Evolutionary conservation across 2,888 invertebrate species (phyloP), one percentile per base, ranked within the genome.

Genomic region (Protophormia terraenovae): DNA sequence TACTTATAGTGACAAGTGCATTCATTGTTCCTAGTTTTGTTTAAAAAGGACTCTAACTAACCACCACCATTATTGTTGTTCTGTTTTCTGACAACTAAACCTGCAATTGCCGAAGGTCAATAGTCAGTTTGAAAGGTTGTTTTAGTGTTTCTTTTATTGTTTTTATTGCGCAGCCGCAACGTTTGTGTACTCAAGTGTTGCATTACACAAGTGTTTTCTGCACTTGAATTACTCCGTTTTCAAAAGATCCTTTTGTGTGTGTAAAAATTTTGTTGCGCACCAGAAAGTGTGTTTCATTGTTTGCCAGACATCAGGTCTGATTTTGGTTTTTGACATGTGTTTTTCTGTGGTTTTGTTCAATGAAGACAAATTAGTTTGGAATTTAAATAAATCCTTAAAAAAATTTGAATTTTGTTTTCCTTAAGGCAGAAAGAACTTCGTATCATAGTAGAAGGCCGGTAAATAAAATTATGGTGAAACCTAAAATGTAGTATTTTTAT

Each of bases 151-250:
- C 50, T 41, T 73, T 78, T 82, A 3, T 75, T 80, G 67, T 76
- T 72, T 50, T 53, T 55, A 73, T 71, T 87, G 82, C 87, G 87
- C 87, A 87, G 87, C 81, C 88, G 86, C 86, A 87, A 80, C 85
- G 76, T 69, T 84, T 87, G 85, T 83, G 76, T 73, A 67, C 73
- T 71, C 83, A 77, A 86, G 88, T 88, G 86, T 88, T 80, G 87
- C 85, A 87, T 87, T 88, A 86, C 88, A 85, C 85, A 85, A 85
- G 85, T 85, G 85, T 85, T 85, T 85, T 79, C 73, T 85, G 81
- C 82, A 85, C 85, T 85, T 85, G 82, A 85, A 64, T 73, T 69
- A 8, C 64, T 78, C 38, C 53, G 64, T 19, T 73, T 78, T 19
- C 7, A 14, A 53, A 22, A 41, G 64, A 62, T 82, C 85, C 82